Evolutionary conservation across 2,888 invertebrate genomes (phyloP), one percentile per base, ranked within the genome.

Genomic region (Oligia strigilis): DNA sequence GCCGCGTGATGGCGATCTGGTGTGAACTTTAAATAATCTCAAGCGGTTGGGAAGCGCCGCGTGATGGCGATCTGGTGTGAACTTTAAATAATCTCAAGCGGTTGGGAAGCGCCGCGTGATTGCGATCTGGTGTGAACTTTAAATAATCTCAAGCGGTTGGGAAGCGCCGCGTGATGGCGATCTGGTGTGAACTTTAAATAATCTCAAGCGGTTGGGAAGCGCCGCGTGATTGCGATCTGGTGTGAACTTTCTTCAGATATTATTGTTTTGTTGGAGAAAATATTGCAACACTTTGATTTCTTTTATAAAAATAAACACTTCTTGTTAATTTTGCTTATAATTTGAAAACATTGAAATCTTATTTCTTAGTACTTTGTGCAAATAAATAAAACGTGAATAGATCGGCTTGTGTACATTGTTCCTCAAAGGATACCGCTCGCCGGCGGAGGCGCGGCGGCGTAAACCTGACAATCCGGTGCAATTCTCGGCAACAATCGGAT

Each of bases 391-490:
- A 14, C 4, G 29, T 43, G 29, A 62, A 46, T 23, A 62, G 52
- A 49, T 81, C 62, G 40, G n/a, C 64, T 65, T 66, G 29, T 64
- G 29, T 49, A 43, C 64, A 52, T 75, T 70, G 36, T 29, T 52
- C 19, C 36, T 72, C 14, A n/a, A 64, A 72, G 49, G n/a, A 64
- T 36, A 60, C 19, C 60, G 40, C 62, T 46, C 3, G 43, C 6
- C 9, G 9, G 43, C 43, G 43, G 43, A 1, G 43, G 43, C 43
- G 43, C 8, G 43, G 43, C 43, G 69, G 14, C 36, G 58, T 46
- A 52, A 52, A n/a, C 29, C 71, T 49, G 62, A 36, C 62, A 66
- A 77, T 70, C 70, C 69, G 23, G 14, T 78, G 76, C 82, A 75
- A 75, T 78, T 64, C 66, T 17, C 52, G 17, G 69, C 49, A 9